Conservation (phyloP, 1,140 invertebrate species). For the Thaumetopoea pityocampa region DNA sequence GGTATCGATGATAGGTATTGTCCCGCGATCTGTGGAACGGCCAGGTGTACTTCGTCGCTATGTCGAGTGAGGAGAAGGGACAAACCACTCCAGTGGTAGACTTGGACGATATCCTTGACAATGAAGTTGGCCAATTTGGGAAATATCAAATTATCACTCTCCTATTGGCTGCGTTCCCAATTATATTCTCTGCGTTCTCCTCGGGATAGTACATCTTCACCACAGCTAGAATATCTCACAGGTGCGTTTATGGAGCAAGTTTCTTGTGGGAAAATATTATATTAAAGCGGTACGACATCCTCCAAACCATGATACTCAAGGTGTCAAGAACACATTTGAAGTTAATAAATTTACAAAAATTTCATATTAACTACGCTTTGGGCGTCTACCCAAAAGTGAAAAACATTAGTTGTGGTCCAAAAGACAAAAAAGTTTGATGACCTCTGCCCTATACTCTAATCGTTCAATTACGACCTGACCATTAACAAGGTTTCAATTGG, state of each 20-base stretch:
- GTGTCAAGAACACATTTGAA: too few relatives aligned
- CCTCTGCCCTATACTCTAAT: too few relatives aligned
- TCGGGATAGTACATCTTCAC: constrained; percentile 57
- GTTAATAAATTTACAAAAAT: too few relatives aligned
- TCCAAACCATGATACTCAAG: too few relatives aligned
- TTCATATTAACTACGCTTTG: too few relatives aligned
- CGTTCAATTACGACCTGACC: too few relatives aligned
- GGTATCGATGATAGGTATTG: constrained; percentile 1
- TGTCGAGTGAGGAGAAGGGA: constrained; percentile 22
- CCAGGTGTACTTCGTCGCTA: not conserved
- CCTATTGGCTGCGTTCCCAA: constrained; percentile 38
- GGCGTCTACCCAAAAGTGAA: too few relatives aligned
- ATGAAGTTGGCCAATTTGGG: constrained; percentile 52
- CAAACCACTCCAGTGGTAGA: constrained; percentile 25
- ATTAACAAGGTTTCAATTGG: too few relatives aligned
- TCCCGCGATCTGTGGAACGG: not conserved
- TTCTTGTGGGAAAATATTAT: not conserved
- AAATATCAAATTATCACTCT: constrained; percentile 45
- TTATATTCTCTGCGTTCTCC: constrained; percentile 52
- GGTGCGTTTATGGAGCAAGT: constrained; percentile 25
- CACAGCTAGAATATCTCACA: constrained; percentile 45
- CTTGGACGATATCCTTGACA: constrained; percentile 42
- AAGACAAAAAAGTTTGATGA: too few relatives aligned
- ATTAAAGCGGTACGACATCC: too few relatives aligned
- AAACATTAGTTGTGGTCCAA: too few relatives aligned